Conservation (phyloP, 92 coral and sea anemone species). For the Paragorgia papillata region DNA sequence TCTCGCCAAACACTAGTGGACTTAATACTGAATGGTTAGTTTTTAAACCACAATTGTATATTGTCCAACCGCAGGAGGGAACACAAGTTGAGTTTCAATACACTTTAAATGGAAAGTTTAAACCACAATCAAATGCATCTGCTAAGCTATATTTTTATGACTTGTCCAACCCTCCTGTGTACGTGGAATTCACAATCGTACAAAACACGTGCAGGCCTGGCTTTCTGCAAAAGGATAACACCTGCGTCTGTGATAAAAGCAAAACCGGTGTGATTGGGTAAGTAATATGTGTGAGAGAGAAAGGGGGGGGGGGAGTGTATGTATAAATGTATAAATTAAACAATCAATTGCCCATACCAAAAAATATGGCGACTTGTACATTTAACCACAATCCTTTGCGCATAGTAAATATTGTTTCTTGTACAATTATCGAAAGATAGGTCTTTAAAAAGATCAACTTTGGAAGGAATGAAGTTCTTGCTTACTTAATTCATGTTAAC, state of each 20-base stretch:
- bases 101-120: background rate
- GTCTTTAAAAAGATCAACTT: no score
- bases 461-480: no score
- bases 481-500: no score
- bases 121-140: background rate
- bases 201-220: slow-evolving; percentile 71
- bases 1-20: background rate
- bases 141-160: slow-evolving; percentile 10
- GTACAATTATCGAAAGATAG: no score
- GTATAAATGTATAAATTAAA: no score
- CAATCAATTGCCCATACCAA: no score
- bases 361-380: no score
- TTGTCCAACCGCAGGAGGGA: background rate
- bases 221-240: slow-evolving; percentile 53
- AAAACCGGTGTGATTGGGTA: slow-evolving; percentile 60
- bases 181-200: background rate
- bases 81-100: slow-evolving; percentile 9
- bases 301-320: no score
- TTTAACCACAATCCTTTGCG: no score
- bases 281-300: background rate
- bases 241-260: slow-evolving; percentile 68
- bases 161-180: background rate
- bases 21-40: background rate
- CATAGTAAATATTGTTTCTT: no score
- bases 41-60: background rate